phyloP scores from a whole-genome alignment of 2,888 invertebrate genomes.

The Drosophila melanosoma region DNA sequence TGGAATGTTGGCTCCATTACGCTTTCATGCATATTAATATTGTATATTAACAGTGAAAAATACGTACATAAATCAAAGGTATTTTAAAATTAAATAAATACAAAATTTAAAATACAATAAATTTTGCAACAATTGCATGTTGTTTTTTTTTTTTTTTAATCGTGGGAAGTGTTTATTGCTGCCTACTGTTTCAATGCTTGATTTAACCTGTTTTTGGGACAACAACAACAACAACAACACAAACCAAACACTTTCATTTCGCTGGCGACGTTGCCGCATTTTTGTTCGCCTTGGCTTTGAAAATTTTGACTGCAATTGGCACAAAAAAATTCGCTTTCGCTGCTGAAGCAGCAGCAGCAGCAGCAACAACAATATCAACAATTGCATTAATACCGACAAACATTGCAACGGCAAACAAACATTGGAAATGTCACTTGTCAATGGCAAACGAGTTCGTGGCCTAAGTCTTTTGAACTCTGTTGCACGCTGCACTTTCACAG shows the following conservation, averaged over 20 bases:
- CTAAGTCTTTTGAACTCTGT: conserved; percentile 75
- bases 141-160: background rate
- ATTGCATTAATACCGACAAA: conserved; percentile 8
- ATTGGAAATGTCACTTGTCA: conserved; percentile 66
- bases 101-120: background rate
- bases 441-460: conserved; percentile 73
- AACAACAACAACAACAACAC: conserved; percentile 39
- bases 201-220: conserved; percentile 59
- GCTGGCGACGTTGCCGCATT: conserved; percentile 40
- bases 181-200: conserved; percentile 54
- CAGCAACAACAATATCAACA: conserved; percentile 2
- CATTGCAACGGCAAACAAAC: conserved; percentile 35
- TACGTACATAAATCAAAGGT: background rate
- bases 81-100: conserved; percentile 18
- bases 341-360: conserved; percentile 30
- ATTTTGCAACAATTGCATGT: conserved; percentile 1
- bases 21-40: background rate
- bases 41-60: background rate
- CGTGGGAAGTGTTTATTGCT: conserved; percentile 37
- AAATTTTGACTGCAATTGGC: conserved; percentile 67
- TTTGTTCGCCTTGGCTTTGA: conserved; percentile 66
- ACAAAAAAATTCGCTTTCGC: conserved; percentile 76
- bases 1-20: conserved; percentile 15
- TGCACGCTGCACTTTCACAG: conserved; percentile 56
- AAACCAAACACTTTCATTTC: conserved; percentile 74